Evolutionary conservation across 2,113 vertebrate species (phyloP).

Genomic region (Pardalotus punctatus): DNA sequence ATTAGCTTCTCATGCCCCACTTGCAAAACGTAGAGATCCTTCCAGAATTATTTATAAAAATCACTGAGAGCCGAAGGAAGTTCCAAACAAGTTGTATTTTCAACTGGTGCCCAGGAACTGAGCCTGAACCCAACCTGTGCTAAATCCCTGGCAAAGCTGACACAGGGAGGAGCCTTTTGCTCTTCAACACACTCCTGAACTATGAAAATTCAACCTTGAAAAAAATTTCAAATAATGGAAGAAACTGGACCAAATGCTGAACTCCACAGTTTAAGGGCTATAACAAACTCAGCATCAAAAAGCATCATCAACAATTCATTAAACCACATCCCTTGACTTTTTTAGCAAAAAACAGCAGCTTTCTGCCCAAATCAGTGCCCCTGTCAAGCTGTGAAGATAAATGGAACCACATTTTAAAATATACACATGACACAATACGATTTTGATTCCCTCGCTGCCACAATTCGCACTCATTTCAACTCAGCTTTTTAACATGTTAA

Average conservation of each 20-base stretch:
- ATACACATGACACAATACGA: accelerated
- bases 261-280: not conserved
- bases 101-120: not conserved
- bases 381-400: not conserved
- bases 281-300: not conserved
- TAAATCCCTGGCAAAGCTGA: not conserved
- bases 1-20: not conserved
- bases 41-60: not conserved
- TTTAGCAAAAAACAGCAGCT: not conserved
- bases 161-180: not conserved
- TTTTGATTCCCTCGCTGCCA: not conserved
- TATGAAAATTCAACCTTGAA: not conserved
- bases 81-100: not conserved
- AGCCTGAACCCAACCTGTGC: not conserved
- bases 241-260: not conserved
- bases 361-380: not conserved
- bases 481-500: not conserved
- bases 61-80: not conserved
- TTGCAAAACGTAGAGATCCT: not conserved
- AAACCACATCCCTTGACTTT: not conserved
- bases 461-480: not conserved
- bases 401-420: not conserved
- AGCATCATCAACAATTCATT: not conserved
- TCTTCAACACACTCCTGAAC: no score
- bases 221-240: not conserved